These are phyloP conservation scores for Dicrostonyx torquatus DNA, from an alignment of 2,797 vertebrate genomes.

Conservation along the genomic window DNA sequence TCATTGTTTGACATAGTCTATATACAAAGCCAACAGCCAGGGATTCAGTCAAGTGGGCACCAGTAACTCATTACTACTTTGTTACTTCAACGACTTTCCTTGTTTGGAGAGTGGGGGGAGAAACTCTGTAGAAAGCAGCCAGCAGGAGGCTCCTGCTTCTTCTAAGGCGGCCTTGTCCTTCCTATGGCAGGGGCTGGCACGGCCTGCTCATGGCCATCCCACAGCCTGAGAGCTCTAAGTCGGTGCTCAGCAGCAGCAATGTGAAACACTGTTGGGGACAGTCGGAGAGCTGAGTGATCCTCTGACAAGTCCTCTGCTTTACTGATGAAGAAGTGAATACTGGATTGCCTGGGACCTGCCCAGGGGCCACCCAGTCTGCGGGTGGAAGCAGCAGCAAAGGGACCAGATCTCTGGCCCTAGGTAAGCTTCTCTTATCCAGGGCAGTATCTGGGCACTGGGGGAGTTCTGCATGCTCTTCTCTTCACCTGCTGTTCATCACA, in stretches of 20 bases:
- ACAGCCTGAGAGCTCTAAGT: background rate
- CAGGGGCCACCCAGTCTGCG: too few relatives aligned
- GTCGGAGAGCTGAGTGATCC: fast-evolving
- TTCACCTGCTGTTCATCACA: background rate
- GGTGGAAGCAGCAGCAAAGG: too few relatives aligned
- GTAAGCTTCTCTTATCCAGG: too few relatives aligned
- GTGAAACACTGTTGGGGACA: background rate
- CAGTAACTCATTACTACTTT: background rate
- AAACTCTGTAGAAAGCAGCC: background rate
- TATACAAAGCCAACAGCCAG: background rate
- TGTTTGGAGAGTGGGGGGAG: background rate
- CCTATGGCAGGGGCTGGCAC: constrained; percentile 33
- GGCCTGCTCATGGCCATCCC: background rate
- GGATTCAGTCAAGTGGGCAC: background rate
- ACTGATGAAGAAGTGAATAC: background rate
- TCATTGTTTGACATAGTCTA: background rate
- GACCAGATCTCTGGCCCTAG: background rate
- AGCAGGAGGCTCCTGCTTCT: background rate
- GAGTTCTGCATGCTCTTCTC: fast-evolving
- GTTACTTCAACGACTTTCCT: background rate
- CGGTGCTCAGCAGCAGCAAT: background rate
- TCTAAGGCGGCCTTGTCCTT: constrained; percentile 57
- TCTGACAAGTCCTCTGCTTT: background rate
- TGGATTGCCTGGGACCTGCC: background rate
- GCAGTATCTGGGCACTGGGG: background rate